Percentiles rank a stretch among this genome's conserved stretches.
Conservation (phyloP, 1,140 invertebrate genomes). For the Gryon sp. region DNA sequence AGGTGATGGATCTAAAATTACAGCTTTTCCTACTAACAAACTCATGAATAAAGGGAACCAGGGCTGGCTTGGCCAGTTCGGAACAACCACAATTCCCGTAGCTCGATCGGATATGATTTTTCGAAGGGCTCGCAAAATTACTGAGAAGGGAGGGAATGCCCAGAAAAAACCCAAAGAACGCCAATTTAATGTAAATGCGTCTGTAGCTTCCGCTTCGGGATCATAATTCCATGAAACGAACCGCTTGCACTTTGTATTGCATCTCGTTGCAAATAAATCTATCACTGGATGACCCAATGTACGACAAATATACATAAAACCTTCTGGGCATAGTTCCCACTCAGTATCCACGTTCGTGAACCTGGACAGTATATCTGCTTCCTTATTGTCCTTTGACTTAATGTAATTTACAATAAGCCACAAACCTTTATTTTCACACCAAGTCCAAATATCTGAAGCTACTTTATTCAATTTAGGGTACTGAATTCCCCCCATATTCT, state of each 20-base stretch:
- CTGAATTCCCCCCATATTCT: constrained; percentile 48
- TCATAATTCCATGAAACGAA: constrained; percentile 48
- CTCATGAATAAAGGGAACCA: neutral
- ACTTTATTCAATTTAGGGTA: constrained; percentile 1
- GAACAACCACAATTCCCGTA: constrained; percentile 15
- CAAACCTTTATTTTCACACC: neutral
- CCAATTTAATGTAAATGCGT: constrained; percentile 51
- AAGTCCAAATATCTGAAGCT: neutral
- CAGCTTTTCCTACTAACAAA: neutral
- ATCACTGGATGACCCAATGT: neutral
- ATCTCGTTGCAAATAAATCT: neutral
- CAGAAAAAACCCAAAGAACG: constrained; percentile 1
- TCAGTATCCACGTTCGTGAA: neutral
- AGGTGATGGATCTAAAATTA: constrained; percentile 26
- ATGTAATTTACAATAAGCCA: constrained; percentile 1
- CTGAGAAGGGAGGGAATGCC: constrained; percentile 19
- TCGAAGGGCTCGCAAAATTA: constrained; percentile 17
- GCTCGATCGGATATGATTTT: constrained; percentile 19
- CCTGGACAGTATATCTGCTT: neutral
- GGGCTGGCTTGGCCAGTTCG: constrained; percentile 10
- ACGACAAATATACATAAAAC: neutral
- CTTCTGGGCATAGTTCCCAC: neutral
- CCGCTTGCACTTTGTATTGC: constrained; percentile 52
- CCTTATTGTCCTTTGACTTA: neutral
- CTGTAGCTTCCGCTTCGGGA: constrained; percentile 29